Evolutionary conservation across 2,113 vertebrate species (phyloP).

Genomic region (Coregonus clupeaformis): DNA sequence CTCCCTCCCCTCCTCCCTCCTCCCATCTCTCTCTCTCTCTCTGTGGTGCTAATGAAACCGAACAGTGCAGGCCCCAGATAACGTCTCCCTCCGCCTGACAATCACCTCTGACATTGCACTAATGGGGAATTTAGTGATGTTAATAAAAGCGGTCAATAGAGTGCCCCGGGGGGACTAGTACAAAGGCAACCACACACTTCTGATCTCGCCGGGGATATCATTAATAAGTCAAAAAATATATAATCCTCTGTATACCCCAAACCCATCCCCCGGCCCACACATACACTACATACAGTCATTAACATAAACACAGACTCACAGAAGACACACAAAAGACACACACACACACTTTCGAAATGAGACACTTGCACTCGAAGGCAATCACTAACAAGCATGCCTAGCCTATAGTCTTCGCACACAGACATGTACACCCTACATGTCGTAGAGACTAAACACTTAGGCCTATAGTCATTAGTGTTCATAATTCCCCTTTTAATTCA

Average conservation of each 20-base stretch:
- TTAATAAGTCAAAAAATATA: constrained; percentile 14
- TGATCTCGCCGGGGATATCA: constrained; percentile 40
- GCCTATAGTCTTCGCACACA: too few relatives aligned
- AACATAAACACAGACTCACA: background rate
- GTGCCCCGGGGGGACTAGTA: constrained; percentile 54
- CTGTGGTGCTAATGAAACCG: constrained; percentile 47
- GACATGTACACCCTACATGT: background rate
- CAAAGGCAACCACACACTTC: constrained; percentile 52
- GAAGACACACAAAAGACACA: background rate
- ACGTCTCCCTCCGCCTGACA: constrained; percentile 55
- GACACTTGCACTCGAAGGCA: constrained; percentile 2
- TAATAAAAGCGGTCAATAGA: constrained; percentile 67
- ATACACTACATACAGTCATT: constrained; percentile 12
- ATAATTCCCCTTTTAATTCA: constrained; percentile 61
- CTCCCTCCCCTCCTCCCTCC: background rate
- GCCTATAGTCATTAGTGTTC: constrained; percentile 25
- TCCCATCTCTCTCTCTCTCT: constrained; percentile 14
- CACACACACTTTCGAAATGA: background rate
- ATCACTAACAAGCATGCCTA: background rate
- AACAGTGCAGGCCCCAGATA: constrained; percentile 39
- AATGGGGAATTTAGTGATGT: constrained; percentile 68
- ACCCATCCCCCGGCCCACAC: constrained; percentile 18
- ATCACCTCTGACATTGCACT: constrained; percentile 67
- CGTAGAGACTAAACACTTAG: constrained; percentile 26
- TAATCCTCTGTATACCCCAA: background rate